Evolutionary conservation across 2,797 vertebrate species (phyloP), one percentile per base, ranked within the genome.

Genomic region (Lithobates pipiens): DNA sequence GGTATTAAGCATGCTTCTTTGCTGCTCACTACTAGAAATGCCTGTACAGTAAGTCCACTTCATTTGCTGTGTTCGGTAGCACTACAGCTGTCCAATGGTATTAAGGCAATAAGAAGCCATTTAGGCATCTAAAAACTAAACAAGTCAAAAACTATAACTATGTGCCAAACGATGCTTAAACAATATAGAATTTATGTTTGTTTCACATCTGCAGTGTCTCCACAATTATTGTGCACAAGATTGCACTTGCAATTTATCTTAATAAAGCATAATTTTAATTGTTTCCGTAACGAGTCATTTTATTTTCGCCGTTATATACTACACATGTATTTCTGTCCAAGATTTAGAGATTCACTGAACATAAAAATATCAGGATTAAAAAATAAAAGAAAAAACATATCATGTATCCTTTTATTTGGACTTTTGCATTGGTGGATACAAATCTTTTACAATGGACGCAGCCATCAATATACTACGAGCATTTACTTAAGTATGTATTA

Each of bases 31-130:
- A 82, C 69, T 88, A 77, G 29, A 32, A 32, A 80, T 86, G 73
- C 79, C 71, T 57, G 71, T 73, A 73, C 70, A 39, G 54, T 71
- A 90, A 88, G 67, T 74, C 89, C 42, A 85, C 65, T 57, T 88
- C 84, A 88, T 89, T 90, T 85, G 88, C 85, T 73, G 84, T 75
- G 89, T 89, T 92, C 88, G 91, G 86, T 90, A 91, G 89, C 86
- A 88, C 87, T 89, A 86, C 81, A 87, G 80, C 80, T 87, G 86
- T 71, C 86, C 81, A 54, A 46, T 80, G 81, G 67, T 61, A 87
- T 79, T 69, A 86, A 68, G 63, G 70, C 71, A 75, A 32, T 74
- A 44, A 75, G 61, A 83, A 86, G 71, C 80, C 50, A 79, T 75
- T 82, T 79, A 86, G 44, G 50, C 75, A 70, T 68, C 42, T 73